A percentile compares a stretch with the other conserved stretches of the same genome.
Conservation (phyloP, 2,113 vertebrate genomes). For the Bungarus multicinctus region DNA sequence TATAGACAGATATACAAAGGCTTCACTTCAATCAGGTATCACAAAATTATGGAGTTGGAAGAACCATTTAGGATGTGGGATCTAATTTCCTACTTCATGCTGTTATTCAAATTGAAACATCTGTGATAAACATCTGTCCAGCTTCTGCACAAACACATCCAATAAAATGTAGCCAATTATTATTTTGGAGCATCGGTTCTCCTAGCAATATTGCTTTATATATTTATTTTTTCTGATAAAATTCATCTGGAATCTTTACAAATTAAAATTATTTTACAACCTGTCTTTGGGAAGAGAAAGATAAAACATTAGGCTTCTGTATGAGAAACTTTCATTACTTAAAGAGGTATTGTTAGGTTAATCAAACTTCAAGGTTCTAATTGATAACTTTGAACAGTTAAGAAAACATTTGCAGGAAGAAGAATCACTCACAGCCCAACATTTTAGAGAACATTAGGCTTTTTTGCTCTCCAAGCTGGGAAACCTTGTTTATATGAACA, state of each 20-base stretch:
- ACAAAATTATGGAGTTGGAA: neutral
- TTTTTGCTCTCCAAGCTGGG: neutral
- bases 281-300: neutral
- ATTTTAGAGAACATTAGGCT: neutral
- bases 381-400: neutral
- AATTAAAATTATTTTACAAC: neutral
- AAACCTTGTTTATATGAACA: neutral
- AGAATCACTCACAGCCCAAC: neutral
- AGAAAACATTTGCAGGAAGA: neutral
- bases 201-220: neutral
- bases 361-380: neutral
- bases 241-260: neutral
- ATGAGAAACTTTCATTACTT: neutral
- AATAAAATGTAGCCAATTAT: neutral
- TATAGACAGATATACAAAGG: accelerated
- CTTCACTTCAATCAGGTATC: neutral
- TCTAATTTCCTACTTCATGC: neutral
- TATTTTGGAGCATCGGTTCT: neutral
- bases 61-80: neutral
- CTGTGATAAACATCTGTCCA: neutral
- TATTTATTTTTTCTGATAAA: neutral
- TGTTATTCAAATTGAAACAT: neutral
- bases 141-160: neutral
- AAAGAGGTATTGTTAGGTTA: neutral
- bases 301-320: neutral